Evolutionary conservation across 2,888 invertebrate species (phyloP).

Genomic region (Diogma glabrata): DNA sequence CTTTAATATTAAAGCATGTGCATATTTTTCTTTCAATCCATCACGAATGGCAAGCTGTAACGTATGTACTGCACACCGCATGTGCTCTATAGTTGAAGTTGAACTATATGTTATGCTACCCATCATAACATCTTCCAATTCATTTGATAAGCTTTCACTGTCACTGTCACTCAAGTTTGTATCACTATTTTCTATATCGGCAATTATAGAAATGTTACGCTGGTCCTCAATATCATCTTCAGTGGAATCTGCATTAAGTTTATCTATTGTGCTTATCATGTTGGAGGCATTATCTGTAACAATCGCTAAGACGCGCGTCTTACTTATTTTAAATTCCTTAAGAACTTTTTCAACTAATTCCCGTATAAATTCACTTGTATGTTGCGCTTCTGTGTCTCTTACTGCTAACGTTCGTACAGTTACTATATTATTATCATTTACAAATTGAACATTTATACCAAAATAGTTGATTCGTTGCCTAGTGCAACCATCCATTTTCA

Average conservation of each 20-base stretch:
- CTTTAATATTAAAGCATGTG: too few relatives aligned
- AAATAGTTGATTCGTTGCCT: slow-evolving; percentile 7
- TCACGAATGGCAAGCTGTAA: slow-evolving; percentile 4
- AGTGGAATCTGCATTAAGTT: neutral
- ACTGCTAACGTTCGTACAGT: neutral
- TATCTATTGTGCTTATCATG: neutral
- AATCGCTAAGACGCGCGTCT: neutral
- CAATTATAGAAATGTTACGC: neutral
- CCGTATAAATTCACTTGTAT: slow-evolving; percentile 1
- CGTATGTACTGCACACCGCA: slow-evolving; percentile 5
- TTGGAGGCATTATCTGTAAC: slow-evolving; percentile 1
- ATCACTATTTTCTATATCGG: too few relatives aligned
- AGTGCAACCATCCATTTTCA: slow-evolving; percentile 7
- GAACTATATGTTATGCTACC: neutral
- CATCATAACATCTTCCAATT: neutral
- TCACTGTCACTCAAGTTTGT: too few relatives aligned
- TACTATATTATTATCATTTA: neutral
- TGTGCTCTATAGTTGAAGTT: neutral
- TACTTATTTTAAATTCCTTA: slow-evolving; percentile 1
- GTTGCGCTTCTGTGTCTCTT: slow-evolving; percentile 4
- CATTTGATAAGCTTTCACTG: too few relatives aligned
- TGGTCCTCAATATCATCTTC: neutral
- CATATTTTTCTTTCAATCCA: slow-evolving; percentile 4
- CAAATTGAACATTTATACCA: slow-evolving; percentile 1
- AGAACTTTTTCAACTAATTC: slow-evolving; percentile 1